Percentiles rank a stretch among this genome's conserved stretches.
Conservation (phyloP, 2,797 vertebrate species). For the Strix occidentalis region DNA sequence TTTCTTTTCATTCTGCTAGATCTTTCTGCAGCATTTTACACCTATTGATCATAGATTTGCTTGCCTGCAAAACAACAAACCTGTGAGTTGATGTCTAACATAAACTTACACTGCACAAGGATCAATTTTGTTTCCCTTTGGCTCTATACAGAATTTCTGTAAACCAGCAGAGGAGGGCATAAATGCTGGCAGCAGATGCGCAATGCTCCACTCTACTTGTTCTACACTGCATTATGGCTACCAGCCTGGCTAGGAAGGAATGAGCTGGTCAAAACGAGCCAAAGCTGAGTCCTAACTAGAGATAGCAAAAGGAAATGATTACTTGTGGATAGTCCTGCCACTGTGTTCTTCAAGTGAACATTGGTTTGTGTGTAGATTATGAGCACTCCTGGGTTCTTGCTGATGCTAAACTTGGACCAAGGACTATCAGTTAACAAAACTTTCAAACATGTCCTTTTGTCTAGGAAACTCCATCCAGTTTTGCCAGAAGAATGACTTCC, state of each 20-base stretch:
- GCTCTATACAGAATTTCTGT: background rate
- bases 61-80: background rate
- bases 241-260: background rate
- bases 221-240: background rate
- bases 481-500: background rate
- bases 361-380: background rate
- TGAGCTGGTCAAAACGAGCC: background rate
- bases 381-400: background rate
- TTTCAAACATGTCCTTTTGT: background rate
- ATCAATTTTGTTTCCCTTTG: background rate
- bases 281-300: background rate
- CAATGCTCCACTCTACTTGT: background rate
- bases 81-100: background rate
- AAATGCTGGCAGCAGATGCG: background rate
- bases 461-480: background rate
- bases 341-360: background rate
- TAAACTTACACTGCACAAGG: background rate
- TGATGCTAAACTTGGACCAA: accelerated
- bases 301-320: background rate
- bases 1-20: background rate
- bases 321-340: background rate
- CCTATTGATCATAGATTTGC: background rate
- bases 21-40: background rate
- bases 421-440: background rate
- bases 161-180: background rate